These are phyloP conservation scores for Seriola quinqueradiata DNA, from an alignment of 2,113 vertebrate genomes.

Conservation along the genomic window DNA sequence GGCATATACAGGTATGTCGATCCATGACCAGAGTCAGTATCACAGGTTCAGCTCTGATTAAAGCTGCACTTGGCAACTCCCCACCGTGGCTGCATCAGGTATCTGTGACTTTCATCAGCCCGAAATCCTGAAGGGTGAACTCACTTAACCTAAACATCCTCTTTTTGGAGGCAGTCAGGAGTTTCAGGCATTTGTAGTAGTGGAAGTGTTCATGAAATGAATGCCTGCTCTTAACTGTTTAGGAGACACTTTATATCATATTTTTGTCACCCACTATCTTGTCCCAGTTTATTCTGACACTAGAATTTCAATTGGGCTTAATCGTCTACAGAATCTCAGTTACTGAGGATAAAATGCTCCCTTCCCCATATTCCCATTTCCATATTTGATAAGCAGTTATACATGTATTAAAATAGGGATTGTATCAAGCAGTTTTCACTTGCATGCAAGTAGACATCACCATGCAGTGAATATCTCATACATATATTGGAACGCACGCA, in stretches of 20 bases:
- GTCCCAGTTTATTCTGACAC: neutral
- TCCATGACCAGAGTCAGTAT: neutral
- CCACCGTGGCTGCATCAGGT: neutral
- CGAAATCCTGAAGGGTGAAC: neutral
- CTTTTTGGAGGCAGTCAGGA: neutral
- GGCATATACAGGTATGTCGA: neutral
- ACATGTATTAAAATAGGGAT: too few relatives aligned
- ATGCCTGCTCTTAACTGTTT: neutral
- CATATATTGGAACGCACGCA: neutral
- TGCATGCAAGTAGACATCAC: neutral
- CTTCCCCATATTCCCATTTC: neutral
- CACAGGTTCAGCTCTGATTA: constrained; percentile 5
- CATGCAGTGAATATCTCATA: neutral
- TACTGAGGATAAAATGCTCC: neutral
- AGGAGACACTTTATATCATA: neutral
- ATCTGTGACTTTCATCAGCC: neutral
- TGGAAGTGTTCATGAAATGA: neutral
- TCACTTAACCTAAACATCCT: neutral
- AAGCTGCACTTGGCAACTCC: neutral
- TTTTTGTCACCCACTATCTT: neutral
- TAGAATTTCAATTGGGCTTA: neutral
- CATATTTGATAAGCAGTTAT: neutral
- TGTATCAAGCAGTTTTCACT: neutral
- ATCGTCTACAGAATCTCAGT: neutral
- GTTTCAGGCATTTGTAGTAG: neutral